These are phyloP conservation scores for Brachypterus glaber DNA, from an alignment of 2,888 invertebrate species.

Conservation along the genomic window DNA sequence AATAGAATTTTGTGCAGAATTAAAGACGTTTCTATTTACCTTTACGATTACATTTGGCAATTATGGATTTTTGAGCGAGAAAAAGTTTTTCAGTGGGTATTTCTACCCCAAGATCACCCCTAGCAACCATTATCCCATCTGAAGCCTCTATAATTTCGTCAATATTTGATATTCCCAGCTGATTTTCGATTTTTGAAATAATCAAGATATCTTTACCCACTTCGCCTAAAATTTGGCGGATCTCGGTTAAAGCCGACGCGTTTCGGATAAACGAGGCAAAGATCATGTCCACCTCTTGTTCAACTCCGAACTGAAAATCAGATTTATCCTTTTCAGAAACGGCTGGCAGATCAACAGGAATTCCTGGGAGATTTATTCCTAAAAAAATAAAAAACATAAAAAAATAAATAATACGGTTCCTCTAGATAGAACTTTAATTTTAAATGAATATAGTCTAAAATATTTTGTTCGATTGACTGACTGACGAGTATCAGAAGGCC, in stretches of 20 bases:
- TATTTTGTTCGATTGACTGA: no score
- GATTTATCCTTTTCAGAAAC: conserved; percentile 94
- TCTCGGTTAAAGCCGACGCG: conserved; percentile 81
- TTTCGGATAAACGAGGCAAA: conserved; percentile 97
- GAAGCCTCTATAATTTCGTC: conserved; percentile 87
- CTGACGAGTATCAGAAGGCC: no score
- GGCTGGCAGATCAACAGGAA: conserved; percentile 91
- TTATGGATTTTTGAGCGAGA: conserved; percentile 95
- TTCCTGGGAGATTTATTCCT: conserved; percentile 83
- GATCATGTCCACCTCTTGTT: conserved; percentile 89
- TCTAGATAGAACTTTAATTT: no score
- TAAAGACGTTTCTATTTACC: no score
- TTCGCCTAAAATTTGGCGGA: conserved; percentile 75
- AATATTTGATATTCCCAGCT: conserved; percentile 88
- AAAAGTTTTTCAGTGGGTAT: conserved; percentile 96
- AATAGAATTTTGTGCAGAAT: no score
- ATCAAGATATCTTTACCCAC: conserved; percentile 85
- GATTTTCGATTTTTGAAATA: conserved; percentile 97
- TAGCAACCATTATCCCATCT: conserved; percentile 97
- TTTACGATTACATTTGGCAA: conserved; percentile 92
- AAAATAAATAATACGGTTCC: background rate
- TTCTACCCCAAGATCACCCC: conserved; percentile 96
- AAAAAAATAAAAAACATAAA: conserved; percentile 1
- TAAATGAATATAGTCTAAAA: no score
- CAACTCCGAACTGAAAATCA: conserved; percentile 86